Percentiles rank a stretch among this genome's conserved stretches.
Evolutionary conservation across 1,140 invertebrate genomes (phyloP).

Genomic region (Notospermus geniculatus): DNA sequence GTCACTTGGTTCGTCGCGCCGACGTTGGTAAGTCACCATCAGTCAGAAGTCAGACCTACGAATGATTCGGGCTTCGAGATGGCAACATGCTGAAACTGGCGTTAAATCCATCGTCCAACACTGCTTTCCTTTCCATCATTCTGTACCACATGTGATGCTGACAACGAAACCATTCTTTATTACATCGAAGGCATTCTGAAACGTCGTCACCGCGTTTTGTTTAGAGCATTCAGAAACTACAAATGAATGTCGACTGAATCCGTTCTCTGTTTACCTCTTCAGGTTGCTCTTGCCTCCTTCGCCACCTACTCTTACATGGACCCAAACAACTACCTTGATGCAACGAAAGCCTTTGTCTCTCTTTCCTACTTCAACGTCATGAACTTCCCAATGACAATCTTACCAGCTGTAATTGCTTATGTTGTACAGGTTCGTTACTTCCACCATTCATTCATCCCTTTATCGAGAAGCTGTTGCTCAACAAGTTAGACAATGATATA

Average conservation of each 20-base stretch:
- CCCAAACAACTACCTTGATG: slow-evolving; percentile 55
- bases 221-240: no score
- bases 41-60: no score
- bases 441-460: neutral
- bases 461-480: neutral
- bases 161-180: no score
- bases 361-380: slow-evolving; percentile 97
- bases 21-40: slow-evolving; percentile 68
- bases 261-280: slow-evolving; percentile 27
- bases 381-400: slow-evolving; percentile 75
- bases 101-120: no score
- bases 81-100: no score
- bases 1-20: slow-evolving; percentile 94
- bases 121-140: no score
- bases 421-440: slow-evolving; percentile 45
- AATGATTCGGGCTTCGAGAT: no score
- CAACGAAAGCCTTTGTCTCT: slow-evolving; percentile 81
- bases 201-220: no score
- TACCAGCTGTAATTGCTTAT: slow-evolving; percentile 60
- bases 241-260: no score
- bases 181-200: no score
- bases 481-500: neutral
- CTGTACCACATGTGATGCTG: no score
- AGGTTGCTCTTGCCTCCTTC: slow-evolving; percentile 67
- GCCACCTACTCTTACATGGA: slow-evolving; percentile 58